Base-by-base conservation (phyloP, 2,888 invertebrate species). In the Polymixis flavicincta region DNA sequence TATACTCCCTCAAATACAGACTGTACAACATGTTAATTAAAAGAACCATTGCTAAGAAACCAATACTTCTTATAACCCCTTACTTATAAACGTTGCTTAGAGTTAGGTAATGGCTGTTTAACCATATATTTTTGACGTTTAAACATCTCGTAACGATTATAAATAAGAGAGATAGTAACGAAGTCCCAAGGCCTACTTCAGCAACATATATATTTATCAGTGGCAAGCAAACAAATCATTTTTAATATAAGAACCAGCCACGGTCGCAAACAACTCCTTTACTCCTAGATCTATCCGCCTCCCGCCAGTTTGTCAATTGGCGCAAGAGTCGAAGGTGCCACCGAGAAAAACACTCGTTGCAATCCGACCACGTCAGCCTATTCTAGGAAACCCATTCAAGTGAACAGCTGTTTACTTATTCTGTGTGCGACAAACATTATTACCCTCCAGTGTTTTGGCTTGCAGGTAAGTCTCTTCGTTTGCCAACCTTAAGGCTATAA, bases 331-430 rank as follows among this genome's bases (percentile, higher is more conserved):
- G 63, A 66, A 72, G 74, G 80, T 79, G 60, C 54, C 59, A 42
- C 32, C 25, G 68, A 71, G 82, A 78, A 71, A 73, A 85, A 78
- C 63, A 74, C 14, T 69, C 11, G 66, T 68, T 76, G 65, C 73
- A 82, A 54, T 71, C 42, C 32, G 19, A 48, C 45, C 67, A 74
- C 76, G 76, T 55, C 67, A 72, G 17, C 1, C 7, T 25, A 37
- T 80, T 85, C 85, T 78, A 68, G 45, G 80, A 80, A 85, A 64
- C 42, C 19, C 71, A 75, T 85, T 82, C 65, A 76, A 71, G 69
- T 57, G 71, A 64, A 64, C 69, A 71, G 66, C 64, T 71, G 57
- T 85, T 73, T 71, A 50, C 50, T 55, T 72, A 85, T 78, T 81
- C 66, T 72, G 22, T 50, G 55, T 48, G 60, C 71, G 54, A 55